Percentiles rank a stretch among this genome's conserved stretches.
These are phyloP conservation scores for Chorisops tibialis DNA, from an alignment of 2,888 invertebrate genomes.

Conservation along the genomic window DNA sequence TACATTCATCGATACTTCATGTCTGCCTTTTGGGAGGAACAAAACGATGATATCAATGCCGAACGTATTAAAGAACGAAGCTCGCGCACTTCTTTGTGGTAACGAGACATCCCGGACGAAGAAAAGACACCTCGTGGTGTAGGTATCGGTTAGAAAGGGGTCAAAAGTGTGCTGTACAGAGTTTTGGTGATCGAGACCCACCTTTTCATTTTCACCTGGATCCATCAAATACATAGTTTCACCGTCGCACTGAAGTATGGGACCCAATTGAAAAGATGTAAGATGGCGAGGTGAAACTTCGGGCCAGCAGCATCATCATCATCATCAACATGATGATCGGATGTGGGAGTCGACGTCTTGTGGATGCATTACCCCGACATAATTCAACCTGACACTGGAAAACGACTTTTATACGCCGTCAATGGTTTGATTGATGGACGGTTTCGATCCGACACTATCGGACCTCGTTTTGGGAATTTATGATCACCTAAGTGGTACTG, in stretches of 20 bases:
- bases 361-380: conserved; percentile 17
- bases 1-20: not conserved
- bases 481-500: conserved; percentile 31
- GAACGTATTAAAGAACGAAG: too few species aligned
- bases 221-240: not conserved
- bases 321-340: conserved; percentile 6
- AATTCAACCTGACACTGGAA: conserved; percentile 17
- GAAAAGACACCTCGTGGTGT: too few species aligned
- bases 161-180: not conserved
- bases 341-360: conserved; percentile 25
- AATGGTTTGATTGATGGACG: conserved; percentile 33
- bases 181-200: too few species aligned
- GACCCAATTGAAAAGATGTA: conserved; percentile 2
- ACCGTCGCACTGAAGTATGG: conserved; percentile 3
- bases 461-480: conserved; percentile 26
- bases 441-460: conserved; percentile 19
- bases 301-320: not conserved
- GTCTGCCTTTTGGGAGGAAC: too few species aligned
- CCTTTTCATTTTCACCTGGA: too few species aligned
- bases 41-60: too few species aligned
- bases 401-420: conserved; percentile 23
- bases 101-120: too few species aligned
- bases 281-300: not conserved
- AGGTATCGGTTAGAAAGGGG: not conserved
- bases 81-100: too few species aligned